Evolutionary conservation across 2,113 vertebrate species (phyloP), one percentile per base, ranked within the genome.

Genomic region (Alectura lathami): DNA sequence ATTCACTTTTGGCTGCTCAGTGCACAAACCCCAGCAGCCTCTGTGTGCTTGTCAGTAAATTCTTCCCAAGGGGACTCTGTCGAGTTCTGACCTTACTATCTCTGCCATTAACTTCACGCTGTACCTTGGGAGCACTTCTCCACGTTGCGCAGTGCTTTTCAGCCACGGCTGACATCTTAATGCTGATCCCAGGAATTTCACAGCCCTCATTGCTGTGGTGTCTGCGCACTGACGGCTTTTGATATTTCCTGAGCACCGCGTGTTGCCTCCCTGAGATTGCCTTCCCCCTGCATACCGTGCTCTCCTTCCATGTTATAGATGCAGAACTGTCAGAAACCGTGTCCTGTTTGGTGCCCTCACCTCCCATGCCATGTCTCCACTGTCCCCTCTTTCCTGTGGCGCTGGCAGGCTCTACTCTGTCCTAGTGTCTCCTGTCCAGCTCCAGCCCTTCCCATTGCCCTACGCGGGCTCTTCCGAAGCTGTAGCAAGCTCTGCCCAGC

Each of bases 231-330:
- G 51, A 14, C 24, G 66, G 12, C 43, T 72, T n/a, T 51, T 69
- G 43, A 4, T 74, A 4, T 63, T 73, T 78, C 42, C 72, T 47
- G 59, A 73, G 23, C 4, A 3, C n/a, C 2, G 0, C 32, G 7
- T 6, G 36, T 15, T 53, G 0, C 21, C 26, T 56, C 36, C 23
- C 23, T 0, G 2, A 9, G 42, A 18, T 23, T 32, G 50, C 14
- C 30, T 47, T 88, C 15, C 11, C 43, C 8, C 9, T 69, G 43
- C 48, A n/a, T 48, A 6, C 43, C 30, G 32, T 36, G 34, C 60
- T 34, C 23, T 50, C 45, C 30, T 64, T 48, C 24, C 27, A 3
- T 21, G 20, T 48, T 21, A 3, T 15, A 54, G 73, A 27, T 74
- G 72, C 29, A 74, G 73, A 51, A 42, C 8, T 11, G 24, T 34